Evolutionary conservation across 2,888 invertebrate species (phyloP), one percentile per base, ranked within the genome.

Genomic region (Orthosia incerta): DNA sequence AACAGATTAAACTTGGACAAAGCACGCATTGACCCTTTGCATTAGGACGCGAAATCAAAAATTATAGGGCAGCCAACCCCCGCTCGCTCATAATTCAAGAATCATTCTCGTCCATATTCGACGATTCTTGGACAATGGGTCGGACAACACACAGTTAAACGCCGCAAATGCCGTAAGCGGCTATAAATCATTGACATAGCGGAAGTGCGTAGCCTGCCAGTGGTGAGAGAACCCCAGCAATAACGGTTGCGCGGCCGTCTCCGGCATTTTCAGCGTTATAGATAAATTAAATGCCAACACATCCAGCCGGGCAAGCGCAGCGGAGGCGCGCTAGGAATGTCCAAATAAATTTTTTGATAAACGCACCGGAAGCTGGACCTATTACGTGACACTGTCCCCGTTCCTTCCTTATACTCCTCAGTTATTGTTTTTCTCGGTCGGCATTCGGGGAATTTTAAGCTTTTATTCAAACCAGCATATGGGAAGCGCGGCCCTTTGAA

Each of bases 281-380:
- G 95, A 96, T 96, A 95, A 95, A 95, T 96, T 95, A 94, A 95
- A 96, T 95, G 93, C 95, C 95, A 91, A 92, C 95, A 94, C 92
- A 94, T 93, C 94, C 93, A 91, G 89, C 78, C 90, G 89, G 82
- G 89, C 93, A 91, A 93, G 92, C 93, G 92, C 93, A 89, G 91
- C 89, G 88, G 85, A 88, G 91, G 91, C 91, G 89, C 95, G 94
- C 93, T 88, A 91, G 94, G 95, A 95, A 96, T 96, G 95, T 90
- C 94, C 94, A 92, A 95, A 95, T 95, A 96, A 94, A 92, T 93
- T 95, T 95, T 96, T 95, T 95, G 95, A 95, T 94, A 94, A 93
- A 95, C 94, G 93, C 90, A 95, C 95, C 96, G 96, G 96, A 96
- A 96, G 94, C 94, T 91, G 86, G 86, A 91, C 91, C 94, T 95